Evolutionary conservation across 2,797 vertebrate genomes (phyloP).

Genomic region (Gymnoscopelus microlampas): DNA sequence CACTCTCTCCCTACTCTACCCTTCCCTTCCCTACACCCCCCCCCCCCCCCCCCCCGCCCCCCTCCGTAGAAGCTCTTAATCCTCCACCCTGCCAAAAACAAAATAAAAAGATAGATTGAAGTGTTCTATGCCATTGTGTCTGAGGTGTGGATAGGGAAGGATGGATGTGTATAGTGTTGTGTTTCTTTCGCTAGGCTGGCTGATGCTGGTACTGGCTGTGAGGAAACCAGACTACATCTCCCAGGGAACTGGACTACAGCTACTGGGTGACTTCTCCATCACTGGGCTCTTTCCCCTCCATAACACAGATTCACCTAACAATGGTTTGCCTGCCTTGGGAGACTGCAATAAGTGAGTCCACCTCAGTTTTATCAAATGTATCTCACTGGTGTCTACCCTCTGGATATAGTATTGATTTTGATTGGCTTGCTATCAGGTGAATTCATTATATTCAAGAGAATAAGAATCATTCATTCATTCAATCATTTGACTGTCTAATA

Average conservation of each 20-base stretch:
- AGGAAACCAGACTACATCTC: slow-evolving; percentile 52
- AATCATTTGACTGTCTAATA: too few relatives aligned
- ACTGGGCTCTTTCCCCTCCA: slow-evolving; percentile 86
- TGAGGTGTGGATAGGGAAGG: slow-evolving; percentile 5
- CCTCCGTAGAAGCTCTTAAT: slow-evolving; percentile 19
- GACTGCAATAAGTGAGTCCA: slow-evolving; percentile 73
- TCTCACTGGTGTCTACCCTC: background rate
- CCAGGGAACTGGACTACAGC: slow-evolving; percentile 66
- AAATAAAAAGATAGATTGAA: slow-evolving; percentile 15
- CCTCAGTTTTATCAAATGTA: background rate
- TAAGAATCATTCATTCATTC: too few relatives aligned
- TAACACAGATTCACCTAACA: slow-evolving; percentile 21
- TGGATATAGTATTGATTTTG: too few relatives aligned
- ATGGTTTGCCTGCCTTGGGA: slow-evolving; percentile 61
- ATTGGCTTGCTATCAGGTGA: too few relatives aligned
- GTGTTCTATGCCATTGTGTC: background rate
- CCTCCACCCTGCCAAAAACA: slow-evolving; percentile 1
- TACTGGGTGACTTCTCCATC: slow-evolving; percentile 80
- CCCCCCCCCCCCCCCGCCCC: background rate
- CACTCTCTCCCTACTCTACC: background rate
- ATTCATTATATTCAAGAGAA: too few relatives aligned
- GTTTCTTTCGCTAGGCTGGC: slow-evolving; percentile 46
- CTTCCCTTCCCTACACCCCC: background rate
- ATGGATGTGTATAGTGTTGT: slow-evolving; percentile 27
- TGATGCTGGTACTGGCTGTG: slow-evolving; percentile 41